Evolutionary conservation across 2,113 vertebrate genomes (phyloP), one percentile per base, ranked within the genome.

Genomic region (Symphodus melops): DNA sequence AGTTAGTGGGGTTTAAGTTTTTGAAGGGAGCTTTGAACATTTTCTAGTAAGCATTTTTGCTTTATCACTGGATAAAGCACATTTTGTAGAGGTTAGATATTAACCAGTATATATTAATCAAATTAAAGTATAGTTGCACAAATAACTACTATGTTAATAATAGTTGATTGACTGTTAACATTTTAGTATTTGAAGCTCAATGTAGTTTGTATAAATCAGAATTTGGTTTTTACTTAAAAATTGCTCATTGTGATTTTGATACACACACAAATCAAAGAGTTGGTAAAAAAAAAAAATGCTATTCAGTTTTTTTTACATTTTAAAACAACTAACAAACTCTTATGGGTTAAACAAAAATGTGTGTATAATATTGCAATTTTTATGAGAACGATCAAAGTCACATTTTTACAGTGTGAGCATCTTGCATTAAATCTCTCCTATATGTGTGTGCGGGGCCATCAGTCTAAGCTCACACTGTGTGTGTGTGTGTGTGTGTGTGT

Each of bases 401-500:
- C 11, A 3, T 1, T 64, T 58, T 67, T 59, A 59, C 19, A 53
- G 37, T 46, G 39, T 6, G 36, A 4, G 46, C 53, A 75, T 73
- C 12, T 41, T 37, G 17, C 61, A 8, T 68, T 20, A 2, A 39
- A 17, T 56, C 62, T 41, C 51, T 46, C 7, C 37, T 67, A 59
- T 70, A 33, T 71, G 70, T 85, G 55, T 77, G 54, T 82, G 37
- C 20, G 37, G 33, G 8, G 9, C 60, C 60, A 57, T 79, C 66
- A 68, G 57, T 75, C 71, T 69, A 54, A 65, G 59, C 36, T 75
- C 41, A 19, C 69, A 67, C 36, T 42, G 57, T 80, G 57, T 76
- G 76, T 71, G 68, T 83, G 46, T 77, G 54, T 48, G 46, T 48
- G 14, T 48, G 57, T 80, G 56, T 76, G 28, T 33, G 28, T 33